phyloP scores from a whole-genome alignment of 2,113 vertebrate species.

The Equus quagga region DNA sequence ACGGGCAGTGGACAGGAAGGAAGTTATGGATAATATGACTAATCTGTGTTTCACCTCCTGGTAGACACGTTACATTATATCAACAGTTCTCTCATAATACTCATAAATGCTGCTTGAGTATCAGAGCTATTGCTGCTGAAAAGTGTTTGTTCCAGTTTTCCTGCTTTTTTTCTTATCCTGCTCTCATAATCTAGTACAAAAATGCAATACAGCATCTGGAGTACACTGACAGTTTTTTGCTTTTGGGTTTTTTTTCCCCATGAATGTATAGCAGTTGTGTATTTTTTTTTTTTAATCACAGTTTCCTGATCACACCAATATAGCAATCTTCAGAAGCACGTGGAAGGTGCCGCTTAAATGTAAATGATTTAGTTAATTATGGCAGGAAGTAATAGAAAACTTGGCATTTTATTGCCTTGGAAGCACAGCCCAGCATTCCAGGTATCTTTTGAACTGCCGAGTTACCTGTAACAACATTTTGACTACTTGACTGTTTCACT shows the following conservation, averaged over 20 bases:
- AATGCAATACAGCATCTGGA: background rate
- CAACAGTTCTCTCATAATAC: background rate
- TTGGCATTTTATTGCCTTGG: conserved; percentile 63
- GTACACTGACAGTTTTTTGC: background rate
- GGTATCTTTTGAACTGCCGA: conserved; percentile 33
- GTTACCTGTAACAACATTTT: conserved; percentile 52
- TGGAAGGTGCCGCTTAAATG: conserved; percentile 67
- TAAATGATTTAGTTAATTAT: conserved; percentile 66
- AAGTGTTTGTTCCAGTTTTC: background rate
- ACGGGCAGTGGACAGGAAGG: background rate
- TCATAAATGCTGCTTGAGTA: background rate
- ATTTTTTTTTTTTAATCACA: background rate
- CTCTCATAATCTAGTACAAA: conserved; percentile 25
- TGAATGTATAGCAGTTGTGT: background rate
- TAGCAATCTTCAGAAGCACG: background rate
- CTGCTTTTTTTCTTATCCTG: background rate
- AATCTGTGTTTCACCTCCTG: background rate
- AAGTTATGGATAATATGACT: background rate
- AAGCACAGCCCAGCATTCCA: conserved; percentile 21
- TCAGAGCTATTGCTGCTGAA: background rate
- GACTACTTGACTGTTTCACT: conserved; percentile 42
- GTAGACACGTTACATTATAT: background rate
- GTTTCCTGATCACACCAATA: background rate
- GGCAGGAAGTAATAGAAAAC: conserved; percentile 21
- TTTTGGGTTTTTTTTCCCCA: background rate